Conservation (phyloP, 2,797 vertebrate genomes). For the Linurgus olivaceus region DNA sequence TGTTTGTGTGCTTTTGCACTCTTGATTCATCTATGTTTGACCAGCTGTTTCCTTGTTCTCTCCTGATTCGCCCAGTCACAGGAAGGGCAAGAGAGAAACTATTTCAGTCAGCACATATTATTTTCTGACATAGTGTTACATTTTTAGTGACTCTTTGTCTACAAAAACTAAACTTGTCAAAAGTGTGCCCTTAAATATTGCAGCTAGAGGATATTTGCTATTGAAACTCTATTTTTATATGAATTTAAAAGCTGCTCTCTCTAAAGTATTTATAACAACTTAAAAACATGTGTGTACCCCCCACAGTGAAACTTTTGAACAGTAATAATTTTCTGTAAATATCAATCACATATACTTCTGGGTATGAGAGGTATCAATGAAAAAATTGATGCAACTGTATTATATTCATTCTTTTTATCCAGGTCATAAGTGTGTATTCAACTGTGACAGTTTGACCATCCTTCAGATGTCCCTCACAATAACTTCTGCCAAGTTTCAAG, state of each 20-base stretch:
- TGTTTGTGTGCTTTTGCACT: constrained; percentile 39
- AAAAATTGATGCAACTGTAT: not conserved
- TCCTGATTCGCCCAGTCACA: constrained; percentile 17
- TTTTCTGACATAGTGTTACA: not conserved
- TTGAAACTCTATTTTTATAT: not conserved
- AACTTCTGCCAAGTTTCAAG: not conserved
- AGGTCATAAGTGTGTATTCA: not conserved
- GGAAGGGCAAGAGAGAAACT: constrained; percentile 53
- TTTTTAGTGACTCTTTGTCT: not conserved
- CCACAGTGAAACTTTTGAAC: not conserved
- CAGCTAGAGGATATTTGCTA: not conserved
- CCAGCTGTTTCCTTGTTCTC: constrained; percentile 56
- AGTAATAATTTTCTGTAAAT: not conserved
- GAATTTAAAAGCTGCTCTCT: not conserved
- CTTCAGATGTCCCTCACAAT: not conserved
- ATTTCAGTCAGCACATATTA: constrained; percentile 15
- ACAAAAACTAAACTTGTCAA: not conserved
- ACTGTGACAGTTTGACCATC: not conserved
- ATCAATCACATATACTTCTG: not conserved
- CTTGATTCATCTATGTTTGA: constrained; percentile 26
- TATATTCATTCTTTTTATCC: not conserved
- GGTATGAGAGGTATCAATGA: not conserved
- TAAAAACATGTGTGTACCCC: not conserved
- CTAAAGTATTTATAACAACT: not conserved
- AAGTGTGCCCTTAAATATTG: not conserved